Percentiles rank a stretch among this genome's conserved stretches.
Conservation (phyloP, 2,888 invertebrate genomes). For the Platycheirus albimanus region DNA sequence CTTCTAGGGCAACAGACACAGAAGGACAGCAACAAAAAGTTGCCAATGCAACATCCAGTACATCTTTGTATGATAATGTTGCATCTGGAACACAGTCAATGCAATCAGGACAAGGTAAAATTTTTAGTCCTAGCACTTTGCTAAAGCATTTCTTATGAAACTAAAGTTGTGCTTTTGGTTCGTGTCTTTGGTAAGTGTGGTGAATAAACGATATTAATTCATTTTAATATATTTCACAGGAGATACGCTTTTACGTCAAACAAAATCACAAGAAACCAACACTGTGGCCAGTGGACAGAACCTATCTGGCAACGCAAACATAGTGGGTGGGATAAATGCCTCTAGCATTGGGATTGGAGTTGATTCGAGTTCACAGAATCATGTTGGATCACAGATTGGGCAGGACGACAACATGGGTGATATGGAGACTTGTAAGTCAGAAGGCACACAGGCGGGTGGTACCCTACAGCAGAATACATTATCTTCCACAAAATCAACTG, state of each 20-base stretch:
- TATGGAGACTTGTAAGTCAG: slow-evolving; percentile 88
- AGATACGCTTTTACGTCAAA: slow-evolving; percentile 85
- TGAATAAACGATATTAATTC: slow-evolving; percentile 33
- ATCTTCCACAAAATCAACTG: slow-evolving; percentile 86
- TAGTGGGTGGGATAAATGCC: slow-evolving; percentile 78
- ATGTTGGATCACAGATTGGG: slow-evolving; percentile 85
- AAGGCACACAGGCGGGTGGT: slow-evolving; percentile 93
- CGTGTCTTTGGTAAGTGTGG: slow-evolving; percentile 50
- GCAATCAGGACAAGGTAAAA: slow-evolving; percentile 80
- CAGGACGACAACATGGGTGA: slow-evolving; percentile 83
- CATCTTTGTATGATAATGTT: slow-evolving; percentile 94
- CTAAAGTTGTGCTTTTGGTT: slow-evolving; percentile 35
- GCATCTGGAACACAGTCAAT: slow-evolving; percentile 79
- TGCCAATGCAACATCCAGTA: slow-evolving; percentile 93
- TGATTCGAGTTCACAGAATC: slow-evolving; percentile 87
- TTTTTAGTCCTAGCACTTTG: too few species aligned
- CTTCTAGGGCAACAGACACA: slow-evolving; percentile 88
- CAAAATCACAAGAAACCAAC: slow-evolving; percentile 89
- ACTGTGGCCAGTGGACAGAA: slow-evolving; percentile 85
- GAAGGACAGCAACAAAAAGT: slow-evolving; percentile 87
- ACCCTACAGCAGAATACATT: slow-evolving; percentile 85
- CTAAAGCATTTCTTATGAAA: too few species aligned
- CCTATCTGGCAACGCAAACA: slow-evolving; percentile 64
- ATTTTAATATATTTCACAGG: slow-evolving; percentile 39
- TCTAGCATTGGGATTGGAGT: slow-evolving; percentile 79